Conservation (phyloP, 2,113 vertebrate genomes). For the Odocoileus virginianus region DNA sequence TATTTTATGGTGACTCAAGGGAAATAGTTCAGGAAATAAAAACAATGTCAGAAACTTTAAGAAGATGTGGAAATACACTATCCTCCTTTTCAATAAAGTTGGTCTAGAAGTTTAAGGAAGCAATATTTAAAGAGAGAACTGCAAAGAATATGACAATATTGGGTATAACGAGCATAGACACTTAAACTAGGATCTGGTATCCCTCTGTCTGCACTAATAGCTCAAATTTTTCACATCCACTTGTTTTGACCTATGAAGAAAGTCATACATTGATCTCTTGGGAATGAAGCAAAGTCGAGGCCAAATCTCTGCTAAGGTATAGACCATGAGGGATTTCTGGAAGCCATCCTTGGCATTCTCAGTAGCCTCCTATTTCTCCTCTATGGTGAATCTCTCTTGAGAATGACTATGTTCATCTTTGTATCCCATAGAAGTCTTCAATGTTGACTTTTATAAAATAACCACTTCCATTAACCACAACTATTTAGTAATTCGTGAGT, state of each 20-base stretch:
- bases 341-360: not conserved
- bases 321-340: conserved; percentile 25
- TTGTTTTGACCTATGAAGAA: not conserved
- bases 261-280: not conserved
- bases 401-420: not conserved
- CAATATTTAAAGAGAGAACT: not conserved
- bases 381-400: not conserved
- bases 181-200: not conserved
- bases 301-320: not conserved
- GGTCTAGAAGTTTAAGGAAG: not conserved
- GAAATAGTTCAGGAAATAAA: not conserved
- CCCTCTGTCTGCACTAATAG: not conserved
- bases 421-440: not conserved
- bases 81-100: not conserved
- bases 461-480: not conserved
- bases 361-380: not conserved
- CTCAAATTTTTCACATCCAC: not conserved
- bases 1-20: not conserved
- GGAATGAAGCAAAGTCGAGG: not conserved
- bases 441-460: not conserved
- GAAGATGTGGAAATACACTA: not conserved
- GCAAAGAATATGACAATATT: no score
- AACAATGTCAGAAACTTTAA: not conserved
- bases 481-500: not conserved
- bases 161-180: not conserved